Conservation (phyloP, 2,113 vertebrate genomes). For the Labeo catla region DNA sequence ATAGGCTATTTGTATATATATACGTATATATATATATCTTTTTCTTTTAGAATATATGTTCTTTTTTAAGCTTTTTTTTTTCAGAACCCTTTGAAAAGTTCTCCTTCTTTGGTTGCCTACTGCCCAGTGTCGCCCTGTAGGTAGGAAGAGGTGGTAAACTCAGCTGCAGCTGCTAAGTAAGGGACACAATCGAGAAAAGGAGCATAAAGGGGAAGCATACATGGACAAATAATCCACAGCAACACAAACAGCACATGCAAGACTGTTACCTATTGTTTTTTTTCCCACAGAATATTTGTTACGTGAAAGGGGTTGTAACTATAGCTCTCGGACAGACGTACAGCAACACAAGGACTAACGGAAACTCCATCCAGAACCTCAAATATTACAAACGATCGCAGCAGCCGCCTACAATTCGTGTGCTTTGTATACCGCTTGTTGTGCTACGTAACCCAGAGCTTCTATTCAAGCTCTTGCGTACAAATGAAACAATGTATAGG, state of each 20-base stretch:
- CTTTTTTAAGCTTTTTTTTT: constrained; percentile 54
- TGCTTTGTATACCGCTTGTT: neutral
- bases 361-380: neutral
- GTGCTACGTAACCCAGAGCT: constrained; percentile 39
- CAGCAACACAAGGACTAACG: constrained; percentile 28
- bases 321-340: constrained; percentile 44
- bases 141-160: constrained; percentile 60
- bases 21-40: constrained; percentile 41
- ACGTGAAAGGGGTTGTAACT: constrained; percentile 52
- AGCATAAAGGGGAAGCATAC: constrained; percentile 62
- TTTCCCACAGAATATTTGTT: constrained; percentile 53
- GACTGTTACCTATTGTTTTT: constrained; percentile 59
- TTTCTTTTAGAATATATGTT: constrained; percentile 35
- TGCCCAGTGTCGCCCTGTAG: constrained; percentile 77
- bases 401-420: neutral
- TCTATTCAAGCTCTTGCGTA: neutral
- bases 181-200: constrained; percentile 70
- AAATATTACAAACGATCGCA: constrained; percentile 16
- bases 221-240: constrained; percentile 71
- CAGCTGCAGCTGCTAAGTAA: constrained; percentile 56
- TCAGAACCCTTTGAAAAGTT: constrained; percentile 66
- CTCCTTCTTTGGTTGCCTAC: constrained; percentile 81
- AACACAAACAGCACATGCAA: constrained; percentile 81
- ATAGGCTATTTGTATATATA: constrained; percentile 34
- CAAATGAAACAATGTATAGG: neutral